Conservation (phyloP, 2,797 vertebrate genomes). For the Propithecus perrieri region DNA sequence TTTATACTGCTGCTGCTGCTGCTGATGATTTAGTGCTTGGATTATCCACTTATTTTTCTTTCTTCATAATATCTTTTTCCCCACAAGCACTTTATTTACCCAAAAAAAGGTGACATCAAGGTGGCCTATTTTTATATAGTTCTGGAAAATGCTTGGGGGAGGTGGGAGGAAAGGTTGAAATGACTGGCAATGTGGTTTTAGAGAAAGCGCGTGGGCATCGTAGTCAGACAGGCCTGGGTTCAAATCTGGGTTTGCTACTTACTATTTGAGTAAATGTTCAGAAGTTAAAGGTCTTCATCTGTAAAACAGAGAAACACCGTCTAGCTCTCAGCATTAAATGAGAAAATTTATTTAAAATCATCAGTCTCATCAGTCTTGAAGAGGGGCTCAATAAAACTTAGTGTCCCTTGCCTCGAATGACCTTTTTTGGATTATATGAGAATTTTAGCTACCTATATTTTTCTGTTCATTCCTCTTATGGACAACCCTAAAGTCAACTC, state of each 20-base stretch:
- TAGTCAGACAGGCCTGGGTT: slow-evolving; percentile 36
- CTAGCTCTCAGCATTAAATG: neutral
- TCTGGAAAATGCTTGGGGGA: slow-evolving; percentile 62
- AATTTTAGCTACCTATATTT: neutral
- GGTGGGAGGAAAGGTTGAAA: neutral
- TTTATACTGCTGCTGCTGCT: neutral
- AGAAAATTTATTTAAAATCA: neutral
- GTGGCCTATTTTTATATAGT: neutral
- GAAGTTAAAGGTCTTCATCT: neutral
- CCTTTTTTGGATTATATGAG: neutral
- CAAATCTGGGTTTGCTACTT: slow-evolving; percentile 55
- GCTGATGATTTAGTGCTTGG: neutral
- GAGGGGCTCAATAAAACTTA: neutral
- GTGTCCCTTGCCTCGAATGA: neutral
- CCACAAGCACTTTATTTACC: neutral
- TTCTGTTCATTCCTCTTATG: slow-evolving; percentile 18
- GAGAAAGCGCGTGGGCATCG: slow-evolving; percentile 48
- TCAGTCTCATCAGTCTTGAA: neutral
- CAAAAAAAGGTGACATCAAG: neutral
- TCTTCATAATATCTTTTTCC: neutral
- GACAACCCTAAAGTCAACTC: slow-evolving; percentile 45
- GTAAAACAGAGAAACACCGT: neutral
- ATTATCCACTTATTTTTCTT: neutral
- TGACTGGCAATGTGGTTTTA: neutral
- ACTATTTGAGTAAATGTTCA: slow-evolving; percentile 64